Percentiles rank a stretch among this genome's conserved stretches.
These are phyloP conservation scores for Eupithecia subumbrata DNA, from an alignment of 2,888 invertebrate genomes.

Conservation along the genomic window DNA sequence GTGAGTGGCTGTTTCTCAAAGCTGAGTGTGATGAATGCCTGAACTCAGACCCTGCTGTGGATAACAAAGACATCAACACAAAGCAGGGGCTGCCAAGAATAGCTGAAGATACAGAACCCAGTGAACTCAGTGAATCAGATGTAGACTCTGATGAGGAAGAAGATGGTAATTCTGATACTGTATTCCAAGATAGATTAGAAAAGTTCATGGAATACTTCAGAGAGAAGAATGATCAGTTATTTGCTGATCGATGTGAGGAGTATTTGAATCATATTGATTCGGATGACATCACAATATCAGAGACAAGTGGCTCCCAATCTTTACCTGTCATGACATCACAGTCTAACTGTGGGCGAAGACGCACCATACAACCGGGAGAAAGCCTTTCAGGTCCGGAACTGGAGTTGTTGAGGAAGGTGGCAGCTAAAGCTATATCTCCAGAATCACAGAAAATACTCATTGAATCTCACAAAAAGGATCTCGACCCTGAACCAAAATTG, in stretches of 20 bases:
- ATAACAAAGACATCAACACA: constrained; percentile 71
- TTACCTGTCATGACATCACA: constrained; percentile 78
- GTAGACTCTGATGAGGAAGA: constrained; percentile 85
- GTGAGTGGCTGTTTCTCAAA: constrained; percentile 93
- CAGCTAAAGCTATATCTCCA: constrained; percentile 81
- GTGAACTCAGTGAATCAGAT: constrained; percentile 85
- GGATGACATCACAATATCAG: constrained; percentile 80
- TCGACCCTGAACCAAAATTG: constrained; percentile 82
- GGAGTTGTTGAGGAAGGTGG: constrained; percentile 85
- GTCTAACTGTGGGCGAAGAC: constrained; percentile 78
- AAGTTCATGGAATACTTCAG: constrained; percentile 89
- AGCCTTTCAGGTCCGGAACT: constrained; percentile 85
- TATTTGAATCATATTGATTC: constrained; percentile 82
- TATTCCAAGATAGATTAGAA: constrained; percentile 89
- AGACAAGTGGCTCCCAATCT: constrained; percentile 79
- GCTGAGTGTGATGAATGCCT: constrained; percentile 95
- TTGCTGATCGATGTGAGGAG: constrained; percentile 85
- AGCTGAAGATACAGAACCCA: constrained; percentile 83
- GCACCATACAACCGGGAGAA: constrained; percentile 86
- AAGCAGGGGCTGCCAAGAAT: constrained; percentile 79
- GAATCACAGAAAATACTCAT: constrained; percentile 82
- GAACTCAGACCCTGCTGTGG: constrained; percentile 80
- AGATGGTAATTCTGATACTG: constrained; percentile 84
- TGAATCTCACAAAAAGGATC: constrained; percentile 82
- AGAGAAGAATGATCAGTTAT: constrained; percentile 87